These are phyloP conservation scores for Crioceris asparagi DNA, from an alignment of 2,888 invertebrate species.

Conservation along the genomic window DNA sequence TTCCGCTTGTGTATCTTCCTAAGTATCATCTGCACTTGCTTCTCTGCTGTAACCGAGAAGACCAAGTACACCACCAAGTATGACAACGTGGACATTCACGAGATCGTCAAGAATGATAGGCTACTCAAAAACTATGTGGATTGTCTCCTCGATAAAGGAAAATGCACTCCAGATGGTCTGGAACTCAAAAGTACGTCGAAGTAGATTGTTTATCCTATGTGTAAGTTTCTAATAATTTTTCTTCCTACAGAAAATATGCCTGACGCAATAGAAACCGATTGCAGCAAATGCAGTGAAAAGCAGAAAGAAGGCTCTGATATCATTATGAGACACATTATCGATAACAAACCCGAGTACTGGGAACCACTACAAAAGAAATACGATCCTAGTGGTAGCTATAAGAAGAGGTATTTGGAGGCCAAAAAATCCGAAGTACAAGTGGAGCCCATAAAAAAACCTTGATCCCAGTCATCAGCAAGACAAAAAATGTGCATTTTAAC, in stretches of 20 bases:
- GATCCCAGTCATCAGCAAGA: too few relatives aligned
- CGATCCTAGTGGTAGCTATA: slow-evolving; percentile 52
- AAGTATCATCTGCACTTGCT: too few relatives aligned
- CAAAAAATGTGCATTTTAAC: too few relatives aligned
- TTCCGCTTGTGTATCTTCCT: slow-evolving; percentile 4
- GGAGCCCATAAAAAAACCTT: slow-evolving; percentile 16
- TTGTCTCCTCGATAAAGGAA: slow-evolving; percentile 52
- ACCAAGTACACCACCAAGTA: slow-evolving; percentile 55
- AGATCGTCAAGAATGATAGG: slow-evolving; percentile 52
- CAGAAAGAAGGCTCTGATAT: slow-evolving; percentile 54
- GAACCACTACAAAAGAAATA: slow-evolving; percentile 32
- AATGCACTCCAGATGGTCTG: slow-evolving; percentile 57
- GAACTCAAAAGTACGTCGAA: slow-evolving; percentile 45
- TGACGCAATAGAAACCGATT: slow-evolving; percentile 58
- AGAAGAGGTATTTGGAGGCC: slow-evolving; percentile 44
- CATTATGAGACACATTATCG: slow-evolving; percentile 51
- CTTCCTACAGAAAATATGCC: slow-evolving; percentile 51
- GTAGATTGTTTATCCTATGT: too few relatives aligned
- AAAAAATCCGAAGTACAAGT: slow-evolving; percentile 30
- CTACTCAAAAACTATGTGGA: slow-evolving; percentile 57
- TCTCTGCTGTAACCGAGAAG: slow-evolving; percentile 18
- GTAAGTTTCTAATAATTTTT: slow-evolving; percentile 4
- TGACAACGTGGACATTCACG: slow-evolving; percentile 58
- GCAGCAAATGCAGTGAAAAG: slow-evolving; percentile 54
- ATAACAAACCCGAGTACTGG: slow-evolving; percentile 41